These are phyloP conservation scores for Nesogale talazaci DNA, from an alignment of 2,113 vertebrate species.

Conservation along the genomic window DNA sequence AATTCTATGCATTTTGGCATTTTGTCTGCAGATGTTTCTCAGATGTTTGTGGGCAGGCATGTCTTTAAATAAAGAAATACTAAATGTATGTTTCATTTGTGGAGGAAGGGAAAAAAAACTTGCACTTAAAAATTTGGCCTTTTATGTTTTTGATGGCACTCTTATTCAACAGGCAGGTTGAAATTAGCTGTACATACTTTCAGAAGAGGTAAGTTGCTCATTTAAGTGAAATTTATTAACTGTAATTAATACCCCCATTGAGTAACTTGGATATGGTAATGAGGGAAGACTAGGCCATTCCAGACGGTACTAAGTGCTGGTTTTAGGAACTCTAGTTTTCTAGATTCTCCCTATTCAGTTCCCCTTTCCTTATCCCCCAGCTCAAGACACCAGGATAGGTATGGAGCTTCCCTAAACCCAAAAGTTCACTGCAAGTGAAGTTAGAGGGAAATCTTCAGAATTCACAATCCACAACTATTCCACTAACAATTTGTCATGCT, in stretches of 20 bases:
- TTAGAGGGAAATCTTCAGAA: not conserved
- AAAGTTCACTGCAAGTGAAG: not conserved
- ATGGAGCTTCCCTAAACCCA: not conserved
- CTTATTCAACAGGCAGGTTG: slow-evolving; percentile 38
- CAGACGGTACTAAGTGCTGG: not conserved
- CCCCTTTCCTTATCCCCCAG: not conserved
- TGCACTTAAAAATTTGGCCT: slow-evolving; percentile 55
- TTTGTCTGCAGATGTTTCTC: slow-evolving; percentile 84
- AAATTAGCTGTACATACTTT: slow-evolving; percentile 51
- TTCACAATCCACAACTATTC: not conserved
- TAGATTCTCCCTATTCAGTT: not conserved
- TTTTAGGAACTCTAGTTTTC: not conserved
- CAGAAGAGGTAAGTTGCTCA: slow-evolving; percentile 57
- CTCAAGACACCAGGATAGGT: not conserved
- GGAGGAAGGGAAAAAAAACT: slow-evolving; percentile 48
- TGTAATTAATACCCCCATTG: slow-evolving; percentile 38
- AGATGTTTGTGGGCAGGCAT: slow-evolving; percentile 82
- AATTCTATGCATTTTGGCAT: slow-evolving; percentile 82
- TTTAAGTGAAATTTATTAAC: slow-evolving; percentile 50
- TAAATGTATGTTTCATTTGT: slow-evolving; percentile 77
- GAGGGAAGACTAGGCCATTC: not conserved
- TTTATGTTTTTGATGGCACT: slow-evolving; percentile 43
- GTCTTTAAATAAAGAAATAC: slow-evolving; percentile 81
- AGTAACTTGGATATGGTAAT: not conserved
- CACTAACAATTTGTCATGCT: not conserved